Conservation (phyloP, 2,113 vertebrate genomes). For the Rhinichthys klamathensis region DNA sequence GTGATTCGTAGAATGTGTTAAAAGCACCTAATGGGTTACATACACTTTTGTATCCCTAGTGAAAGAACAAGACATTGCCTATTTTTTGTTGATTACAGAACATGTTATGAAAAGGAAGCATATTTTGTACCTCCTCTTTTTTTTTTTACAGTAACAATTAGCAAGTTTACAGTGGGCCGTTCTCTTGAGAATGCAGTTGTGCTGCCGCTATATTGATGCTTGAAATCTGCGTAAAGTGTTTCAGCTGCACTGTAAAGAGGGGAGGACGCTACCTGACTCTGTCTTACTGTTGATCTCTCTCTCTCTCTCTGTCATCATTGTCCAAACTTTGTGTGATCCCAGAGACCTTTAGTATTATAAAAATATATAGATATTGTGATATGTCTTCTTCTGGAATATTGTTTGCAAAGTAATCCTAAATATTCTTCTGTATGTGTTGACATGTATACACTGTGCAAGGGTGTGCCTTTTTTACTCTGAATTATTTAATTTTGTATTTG, state of each 20-base stretch:
- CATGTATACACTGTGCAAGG: conserved; percentile 88
- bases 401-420: conserved; percentile 70
- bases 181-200: conserved; percentile 59
- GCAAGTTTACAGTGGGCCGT: conserved; percentile 61
- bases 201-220: conserved; percentile 49
- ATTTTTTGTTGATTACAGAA: conserved; percentile 64
- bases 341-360: conserved; percentile 51
- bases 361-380: conserved; percentile 46
- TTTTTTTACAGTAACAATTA: conserved; percentile 68
- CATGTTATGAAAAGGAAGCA: conserved; percentile 64
- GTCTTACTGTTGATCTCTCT: not conserved
- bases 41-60: conserved; percentile 64
- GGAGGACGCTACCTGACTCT: conserved; percentile 24
- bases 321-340: conserved; percentile 30
- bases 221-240: conserved; percentile 39
- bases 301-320: conserved; percentile 4
- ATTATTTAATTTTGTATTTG: conserved; percentile 83
- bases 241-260: conserved; percentile 26
- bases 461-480: conserved; percentile 90
- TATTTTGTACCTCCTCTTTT: conserved; percentile 79
- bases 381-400: conserved; percentile 62
- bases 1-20: conserved; percentile 34
- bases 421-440: conserved; percentile 75
- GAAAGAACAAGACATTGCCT: conserved; percentile 66
- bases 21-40: conserved; percentile 45